phyloP scores from a whole-genome alignment of 92 coral and sea anemone species.

The Metridium senile region DNA sequence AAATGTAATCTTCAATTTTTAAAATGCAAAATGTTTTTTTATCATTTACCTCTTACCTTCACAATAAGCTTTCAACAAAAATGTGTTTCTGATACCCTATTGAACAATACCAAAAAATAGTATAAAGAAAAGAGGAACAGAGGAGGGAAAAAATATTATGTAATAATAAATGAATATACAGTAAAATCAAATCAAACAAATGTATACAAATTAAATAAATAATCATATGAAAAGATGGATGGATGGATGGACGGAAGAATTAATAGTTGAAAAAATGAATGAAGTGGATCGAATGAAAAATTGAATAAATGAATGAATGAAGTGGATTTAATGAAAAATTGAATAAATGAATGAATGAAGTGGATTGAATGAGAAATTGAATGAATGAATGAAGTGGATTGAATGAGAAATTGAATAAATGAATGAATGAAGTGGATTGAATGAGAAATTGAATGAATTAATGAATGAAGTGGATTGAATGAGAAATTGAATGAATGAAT shows the following conservation, averaged over 20 bases:
- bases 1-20: neutral
- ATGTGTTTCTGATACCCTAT: conserved; percentile 92
- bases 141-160: no score
- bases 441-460: neutral
- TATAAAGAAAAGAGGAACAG: no score
- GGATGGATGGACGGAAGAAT: neutral
- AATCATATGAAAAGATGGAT: neutral
- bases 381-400: neutral
- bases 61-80: conserved; percentile 80
- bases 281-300: neutral
- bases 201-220: neutral
- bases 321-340: neutral
- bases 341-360: neutral
- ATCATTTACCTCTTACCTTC: conserved; percentile 45
- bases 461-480: no score
- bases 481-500: neutral
- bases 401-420: neutral
- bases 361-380: neutral
- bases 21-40: neutral
- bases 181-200: neutral
- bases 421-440: neutral
- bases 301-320: neutral
- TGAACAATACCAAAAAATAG: no score
- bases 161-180: conserved; percentile 1
- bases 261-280: no score